Conservation (phyloP, 2,888 invertebrate genomes). For the Platycheirus rosarum region DNA sequence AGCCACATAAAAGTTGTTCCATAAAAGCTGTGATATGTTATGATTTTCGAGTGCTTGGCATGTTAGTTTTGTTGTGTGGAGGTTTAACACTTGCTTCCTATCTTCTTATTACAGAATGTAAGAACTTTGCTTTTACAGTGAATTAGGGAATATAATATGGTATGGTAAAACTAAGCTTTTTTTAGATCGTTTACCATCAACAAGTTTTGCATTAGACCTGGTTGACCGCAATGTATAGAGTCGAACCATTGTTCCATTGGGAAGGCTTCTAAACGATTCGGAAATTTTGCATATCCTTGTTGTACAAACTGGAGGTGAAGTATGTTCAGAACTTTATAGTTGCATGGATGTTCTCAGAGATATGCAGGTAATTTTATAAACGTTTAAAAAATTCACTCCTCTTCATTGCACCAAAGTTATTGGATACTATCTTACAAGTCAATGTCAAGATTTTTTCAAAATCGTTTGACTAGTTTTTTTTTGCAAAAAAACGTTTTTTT, state of each 20-base stretch:
- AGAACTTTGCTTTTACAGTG: constrained; percentile 68
- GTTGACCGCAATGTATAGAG: constrained; percentile 79
- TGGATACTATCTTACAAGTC: no score
- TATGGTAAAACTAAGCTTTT: not conserved
- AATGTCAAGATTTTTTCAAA: no score
- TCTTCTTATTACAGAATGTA: constrained; percentile 79
- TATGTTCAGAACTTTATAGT: constrained; percentile 79
- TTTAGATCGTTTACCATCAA: constrained; percentile 71
- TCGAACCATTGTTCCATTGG: constrained; percentile 62
- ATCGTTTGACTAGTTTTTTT: no score
- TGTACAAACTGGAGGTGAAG: constrained; percentile 82
- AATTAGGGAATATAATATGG: no score
- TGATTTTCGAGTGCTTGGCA: constrained; percentile 76
- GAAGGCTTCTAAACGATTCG: constrained; percentile 74
- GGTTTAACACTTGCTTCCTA: constrained; percentile 78
- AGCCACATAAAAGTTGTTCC: not conserved
- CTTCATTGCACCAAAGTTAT: no score
- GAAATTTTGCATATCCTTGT: constrained; percentile 81
- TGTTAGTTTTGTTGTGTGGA: constrained; percentile 76
- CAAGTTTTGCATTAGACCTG: constrained; percentile 78
- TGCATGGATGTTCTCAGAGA: constrained; percentile 81
- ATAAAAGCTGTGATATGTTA: constrained; percentile 64
- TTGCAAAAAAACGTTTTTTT: no score
- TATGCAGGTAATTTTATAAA: constrained; percentile 82
- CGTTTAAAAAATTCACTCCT: no score